Percentiles rank a stretch among this genome's conserved stretches.
These are phyloP conservation scores for Acanthopleura granulata DNA, from an alignment of 2,888 invertebrate genomes.

Conservation along the genomic window DNA sequence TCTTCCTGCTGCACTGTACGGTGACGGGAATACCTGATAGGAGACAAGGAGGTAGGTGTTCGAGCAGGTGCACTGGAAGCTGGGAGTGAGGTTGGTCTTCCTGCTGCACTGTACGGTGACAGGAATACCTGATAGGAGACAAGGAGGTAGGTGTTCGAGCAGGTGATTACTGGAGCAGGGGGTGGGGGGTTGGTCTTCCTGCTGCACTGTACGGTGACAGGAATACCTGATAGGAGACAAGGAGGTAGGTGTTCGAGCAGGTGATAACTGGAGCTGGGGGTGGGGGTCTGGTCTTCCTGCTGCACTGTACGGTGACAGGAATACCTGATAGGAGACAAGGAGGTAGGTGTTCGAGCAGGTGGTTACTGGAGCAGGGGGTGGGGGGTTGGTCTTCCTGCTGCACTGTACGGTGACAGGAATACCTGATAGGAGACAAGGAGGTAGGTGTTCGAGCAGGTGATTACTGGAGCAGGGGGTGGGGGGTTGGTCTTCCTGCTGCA, in stretches of 20 bases:
- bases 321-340: no score
- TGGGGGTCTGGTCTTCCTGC: neutral
- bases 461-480: constrained; percentile 30
- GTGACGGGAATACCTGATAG: neutral
- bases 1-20: no score
- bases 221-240: neutral
- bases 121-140: neutral
- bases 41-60: no score
- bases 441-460: neutral
- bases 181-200: constrained; percentile 25
- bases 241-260: neutral
- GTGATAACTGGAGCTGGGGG: constrained; percentile 29
- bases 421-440: no score
- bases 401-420: neutral
- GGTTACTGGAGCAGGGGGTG: constrained; percentile 29
- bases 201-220: neutral
- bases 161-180: constrained; percentile 26
- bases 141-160: neutral
- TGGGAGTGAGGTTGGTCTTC: no score
- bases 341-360: constrained; percentile 1
- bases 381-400: constrained; percentile 17
- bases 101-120: no score
- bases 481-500: no score
- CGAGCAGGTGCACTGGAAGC: no score
- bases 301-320: no score